phyloP scores from a whole-genome alignment of 2,888 invertebrate species.

The Nycteola revayana region DNA sequence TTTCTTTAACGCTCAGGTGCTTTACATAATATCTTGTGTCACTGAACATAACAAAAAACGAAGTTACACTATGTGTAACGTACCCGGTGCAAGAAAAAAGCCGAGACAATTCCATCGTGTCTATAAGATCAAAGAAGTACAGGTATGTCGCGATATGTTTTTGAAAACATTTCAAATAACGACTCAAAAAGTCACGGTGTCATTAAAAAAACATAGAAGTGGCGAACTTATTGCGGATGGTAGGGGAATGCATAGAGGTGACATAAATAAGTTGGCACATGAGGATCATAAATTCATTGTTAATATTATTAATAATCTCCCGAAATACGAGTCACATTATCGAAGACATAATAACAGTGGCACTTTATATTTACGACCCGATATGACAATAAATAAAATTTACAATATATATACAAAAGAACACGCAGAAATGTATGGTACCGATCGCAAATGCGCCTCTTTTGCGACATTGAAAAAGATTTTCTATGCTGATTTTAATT shows the following conservation, averaged over 20 bases:
- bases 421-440: conserved; percentile 7
- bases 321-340: conserved; percentile 19
- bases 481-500: conserved; percentile 8
- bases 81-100: conserved; percentile 10
- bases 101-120: conserved; percentile 13
- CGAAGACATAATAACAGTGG: conserved; percentile 14
- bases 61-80: conserved; percentile 14
- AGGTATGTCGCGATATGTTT: conserved; percentile 19
- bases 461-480: conserved; percentile 9
- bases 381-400: conserved; percentile 11
- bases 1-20: conserved; percentile 16
- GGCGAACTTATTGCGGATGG: no score
- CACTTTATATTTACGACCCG: conserved; percentile 11
- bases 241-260: conserved; percentile 1
- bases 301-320: conserved; percentile 15
- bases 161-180: conserved; percentile 15
- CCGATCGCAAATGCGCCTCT: conserved; percentile 10
- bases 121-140: conserved; percentile 10
- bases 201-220: no score
- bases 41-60: conserved; percentile 19
- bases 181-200: no score
- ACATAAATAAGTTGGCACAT: conserved; percentile 14
- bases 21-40: conserved; percentile 16
- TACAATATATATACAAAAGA: conserved; percentile 14
- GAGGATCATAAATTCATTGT: conserved; percentile 10